phyloP scores from a whole-genome alignment of 2,888 invertebrate species.

The Sinodicranocentrus sp. region DNA sequence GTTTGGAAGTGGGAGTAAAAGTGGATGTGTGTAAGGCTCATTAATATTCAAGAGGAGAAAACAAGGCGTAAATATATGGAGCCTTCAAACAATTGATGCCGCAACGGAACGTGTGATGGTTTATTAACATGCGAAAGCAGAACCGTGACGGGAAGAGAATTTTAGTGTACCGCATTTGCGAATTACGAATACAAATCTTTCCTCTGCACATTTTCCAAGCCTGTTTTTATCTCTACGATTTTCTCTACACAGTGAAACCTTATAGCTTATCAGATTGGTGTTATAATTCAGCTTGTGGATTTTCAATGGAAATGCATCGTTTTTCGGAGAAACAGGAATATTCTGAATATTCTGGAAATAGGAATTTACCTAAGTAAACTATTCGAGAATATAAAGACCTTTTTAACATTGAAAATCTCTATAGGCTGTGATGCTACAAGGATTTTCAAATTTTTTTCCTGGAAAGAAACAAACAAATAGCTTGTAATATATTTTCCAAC shows the following conservation, averaged over 20 bases:
- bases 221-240: too few relatives aligned
- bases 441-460: too few relatives aligned
- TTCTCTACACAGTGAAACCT: not conserved
- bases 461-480: not conserved
- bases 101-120: conserved; percentile 47
- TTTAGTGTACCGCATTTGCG: not conserved
- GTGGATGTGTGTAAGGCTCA: conserved; percentile 26
- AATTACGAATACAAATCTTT: not conserved
- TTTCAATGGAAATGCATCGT: too few relatives aligned
- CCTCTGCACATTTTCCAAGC: not conserved
- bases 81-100: conserved; percentile 53
- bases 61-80: conserved; percentile 59
- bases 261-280: not conserved
- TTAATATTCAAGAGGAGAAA: conserved; percentile 54
- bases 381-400: too few relatives aligned
- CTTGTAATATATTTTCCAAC: not conserved
- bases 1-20: too few relatives aligned
- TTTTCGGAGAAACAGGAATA: too few relatives aligned
- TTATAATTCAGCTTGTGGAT: not conserved
- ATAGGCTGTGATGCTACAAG: too few relatives aligned
- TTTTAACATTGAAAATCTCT: too few relatives aligned
- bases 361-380: too few relatives aligned
- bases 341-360: too few relatives aligned
- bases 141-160: not conserved
- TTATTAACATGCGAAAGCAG: conserved; percentile 54